phyloP scores from a whole-genome alignment of 2,113 vertebrate genomes.

The Bothrops jararaca region DNA sequence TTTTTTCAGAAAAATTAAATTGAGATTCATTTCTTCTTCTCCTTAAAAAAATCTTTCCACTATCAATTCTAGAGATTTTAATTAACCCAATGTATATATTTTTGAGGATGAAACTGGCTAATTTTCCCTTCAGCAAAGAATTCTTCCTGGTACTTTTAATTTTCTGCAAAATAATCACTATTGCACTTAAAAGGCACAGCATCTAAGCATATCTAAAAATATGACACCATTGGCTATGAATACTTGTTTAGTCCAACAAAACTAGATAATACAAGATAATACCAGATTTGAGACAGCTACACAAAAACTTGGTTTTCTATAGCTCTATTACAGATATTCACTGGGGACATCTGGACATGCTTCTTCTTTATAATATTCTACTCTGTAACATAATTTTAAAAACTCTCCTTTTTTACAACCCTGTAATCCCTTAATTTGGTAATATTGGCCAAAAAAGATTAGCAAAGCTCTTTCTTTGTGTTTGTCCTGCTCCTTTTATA shows the following conservation, averaged over 20 bases:
- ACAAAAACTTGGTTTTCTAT: background rate
- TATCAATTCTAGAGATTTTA: background rate
- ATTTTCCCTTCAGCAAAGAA: background rate
- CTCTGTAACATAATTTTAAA: background rate
- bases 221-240: background rate
- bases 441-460: background rate
- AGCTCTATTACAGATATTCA: background rate
- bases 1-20: background rate
- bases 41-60: background rate
- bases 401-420: no score
- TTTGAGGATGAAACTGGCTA: background rate
- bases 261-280: background rate
- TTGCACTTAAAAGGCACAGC: background rate
- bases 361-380: background rate
- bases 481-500: background rate
- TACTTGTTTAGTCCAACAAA: background rate
- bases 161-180: slow-evolving; percentile 35
- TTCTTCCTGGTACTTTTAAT: slow-evolving; percentile 38
- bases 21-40: background rate
- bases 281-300: background rate
- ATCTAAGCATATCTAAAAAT: background rate
- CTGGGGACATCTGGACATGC: background rate
- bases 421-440: no score
- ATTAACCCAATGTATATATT: background rate
- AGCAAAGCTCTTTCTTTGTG: background rate